phyloP scores from a whole-genome alignment of 2,797 vertebrate species.

The Argyrosomus regius region DNA sequence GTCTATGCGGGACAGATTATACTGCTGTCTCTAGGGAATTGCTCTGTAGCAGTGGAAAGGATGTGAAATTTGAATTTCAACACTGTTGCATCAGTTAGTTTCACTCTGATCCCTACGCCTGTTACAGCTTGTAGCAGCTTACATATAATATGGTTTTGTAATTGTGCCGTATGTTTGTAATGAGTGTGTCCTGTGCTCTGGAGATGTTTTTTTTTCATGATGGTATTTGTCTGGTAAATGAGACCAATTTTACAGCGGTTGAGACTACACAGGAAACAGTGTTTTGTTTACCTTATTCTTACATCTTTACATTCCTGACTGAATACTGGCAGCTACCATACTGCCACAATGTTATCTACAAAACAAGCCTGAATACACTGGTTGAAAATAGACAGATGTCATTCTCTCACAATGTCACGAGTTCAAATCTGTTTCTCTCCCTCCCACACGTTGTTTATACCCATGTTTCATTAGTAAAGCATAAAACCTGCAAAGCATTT shows the following conservation, averaged over 20 bases:
- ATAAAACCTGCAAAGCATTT: background rate
- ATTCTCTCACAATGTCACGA: background rate
- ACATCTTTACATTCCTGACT: slow-evolving; percentile 12
- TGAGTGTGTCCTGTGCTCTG: background rate
- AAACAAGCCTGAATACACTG: background rate
- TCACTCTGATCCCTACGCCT: slow-evolving; percentile 2
- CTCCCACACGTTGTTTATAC: background rate
- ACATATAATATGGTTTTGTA: slow-evolving; percentile 1
- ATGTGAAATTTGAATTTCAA: slow-evolving; percentile 26
- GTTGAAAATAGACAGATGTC: background rate
- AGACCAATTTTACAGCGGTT: background rate
- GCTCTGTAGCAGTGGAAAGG: slow-evolving; percentile 22
- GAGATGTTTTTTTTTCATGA: slow-evolving; percentile 6
- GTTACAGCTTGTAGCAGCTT: slow-evolving; percentile 7
- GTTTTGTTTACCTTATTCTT: slow-evolving; percentile 31
- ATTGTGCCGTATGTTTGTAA: slow-evolving; percentile 4
- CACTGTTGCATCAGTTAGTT: slow-evolving; percentile 5
- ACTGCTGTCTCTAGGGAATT: background rate
- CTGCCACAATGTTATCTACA: slow-evolving; percentile 24
- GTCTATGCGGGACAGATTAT: slow-evolving; percentile 6
- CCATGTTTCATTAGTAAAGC: background rate
- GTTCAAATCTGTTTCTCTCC: background rate
- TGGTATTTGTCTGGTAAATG: background rate
- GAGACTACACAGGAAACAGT: background rate
- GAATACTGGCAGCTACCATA: background rate